phyloP scores from a whole-genome alignment of 2,888 invertebrate species.

The Argynnis bischoffii region DNA sequence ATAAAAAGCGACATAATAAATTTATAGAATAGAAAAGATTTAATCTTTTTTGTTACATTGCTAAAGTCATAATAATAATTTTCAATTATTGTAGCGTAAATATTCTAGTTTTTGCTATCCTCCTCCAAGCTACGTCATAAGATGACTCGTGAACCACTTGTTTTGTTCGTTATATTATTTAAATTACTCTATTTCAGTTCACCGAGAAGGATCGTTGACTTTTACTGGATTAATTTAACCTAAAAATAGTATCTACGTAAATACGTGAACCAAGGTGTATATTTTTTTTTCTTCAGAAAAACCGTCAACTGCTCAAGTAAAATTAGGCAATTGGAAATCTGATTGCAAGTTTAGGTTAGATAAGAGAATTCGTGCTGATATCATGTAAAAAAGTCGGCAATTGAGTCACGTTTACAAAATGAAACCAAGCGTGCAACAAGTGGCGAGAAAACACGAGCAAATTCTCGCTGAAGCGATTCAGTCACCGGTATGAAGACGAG shows the following conservation, averaged over 20 bases:
- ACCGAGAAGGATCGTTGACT: slow-evolving; percentile 48
- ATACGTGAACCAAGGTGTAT: neutral
- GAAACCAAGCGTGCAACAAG: slow-evolving; percentile 68
- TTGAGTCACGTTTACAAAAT: slow-evolving; percentile 63
- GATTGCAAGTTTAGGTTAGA: slow-evolving; percentile 63
- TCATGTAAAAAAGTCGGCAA: slow-evolving; percentile 61
- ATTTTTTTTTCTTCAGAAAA: neutral
- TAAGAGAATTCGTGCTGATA: slow-evolving; percentile 56
- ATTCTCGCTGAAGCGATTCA: slow-evolving; percentile 47
- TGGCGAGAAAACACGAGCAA: slow-evolving; percentile 58
- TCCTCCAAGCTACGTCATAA: slow-evolving; percentile 14
- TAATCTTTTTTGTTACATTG: too few species aligned
- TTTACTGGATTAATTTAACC: slow-evolving; percentile 1
- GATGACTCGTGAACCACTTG: slow-evolving; percentile 29
- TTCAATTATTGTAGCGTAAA: slow-evolving; percentile 6
- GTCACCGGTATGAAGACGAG: slow-evolving; percentile 40
- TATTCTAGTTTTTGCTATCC: slow-evolving; percentile 19
- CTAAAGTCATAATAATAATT: too few species aligned
- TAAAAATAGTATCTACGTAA: neutral
- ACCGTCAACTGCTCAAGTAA: slow-evolving; percentile 43
- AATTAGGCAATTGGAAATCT: slow-evolving; percentile 66
- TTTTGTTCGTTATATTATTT: slow-evolving; percentile 22
- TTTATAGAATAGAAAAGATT: neutral
- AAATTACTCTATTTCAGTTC: slow-evolving; percentile 42
- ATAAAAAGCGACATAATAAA: neutral